A percentile compares a stretch with the other conserved stretches of the same genome.
phyloP scores from a whole-genome alignment of 2,797 vertebrate species.

The Ispidina picta region DNA sequence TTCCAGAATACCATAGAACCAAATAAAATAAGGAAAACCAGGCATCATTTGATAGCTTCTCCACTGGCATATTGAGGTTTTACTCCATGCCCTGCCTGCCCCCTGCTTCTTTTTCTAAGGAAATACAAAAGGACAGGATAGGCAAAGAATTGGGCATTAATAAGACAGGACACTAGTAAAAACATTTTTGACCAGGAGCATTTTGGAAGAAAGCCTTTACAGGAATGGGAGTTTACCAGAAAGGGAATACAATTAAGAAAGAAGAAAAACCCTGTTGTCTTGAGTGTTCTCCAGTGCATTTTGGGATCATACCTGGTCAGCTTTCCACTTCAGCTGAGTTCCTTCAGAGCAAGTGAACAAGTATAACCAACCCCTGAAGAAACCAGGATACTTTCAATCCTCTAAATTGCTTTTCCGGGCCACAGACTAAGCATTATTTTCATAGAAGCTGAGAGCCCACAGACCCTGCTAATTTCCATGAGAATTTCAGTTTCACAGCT shows the following conservation, averaged over 20 bases:
- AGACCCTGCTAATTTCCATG: not conserved
- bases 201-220: not conserved
- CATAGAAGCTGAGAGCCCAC: not conserved
- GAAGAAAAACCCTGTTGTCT: not conserved
- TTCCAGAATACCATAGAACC: not conserved
- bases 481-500: slow-evolving; percentile 11
- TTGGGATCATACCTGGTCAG: not conserved
- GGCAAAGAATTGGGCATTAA: not conserved
- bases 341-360: slow-evolving; percentile 4
- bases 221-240: not conserved
- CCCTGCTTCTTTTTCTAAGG: accelerated
- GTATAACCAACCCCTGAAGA: not conserved
- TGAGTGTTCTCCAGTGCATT: not conserved
- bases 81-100: not conserved
- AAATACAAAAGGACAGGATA: not conserved
- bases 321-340: not conserved
- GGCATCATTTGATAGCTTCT: not conserved
- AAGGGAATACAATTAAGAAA: slow-evolving; percentile 12
- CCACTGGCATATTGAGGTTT: not conserved
- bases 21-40: not conserved
- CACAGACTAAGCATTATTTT: not conserved
- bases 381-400: not conserved
- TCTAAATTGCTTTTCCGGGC: not conserved
- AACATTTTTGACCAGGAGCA: not conserved
- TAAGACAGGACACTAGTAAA: not conserved